phyloP scores from a whole-genome alignment of 1,140 invertebrate species.

The Bombus ignitus region DNA sequence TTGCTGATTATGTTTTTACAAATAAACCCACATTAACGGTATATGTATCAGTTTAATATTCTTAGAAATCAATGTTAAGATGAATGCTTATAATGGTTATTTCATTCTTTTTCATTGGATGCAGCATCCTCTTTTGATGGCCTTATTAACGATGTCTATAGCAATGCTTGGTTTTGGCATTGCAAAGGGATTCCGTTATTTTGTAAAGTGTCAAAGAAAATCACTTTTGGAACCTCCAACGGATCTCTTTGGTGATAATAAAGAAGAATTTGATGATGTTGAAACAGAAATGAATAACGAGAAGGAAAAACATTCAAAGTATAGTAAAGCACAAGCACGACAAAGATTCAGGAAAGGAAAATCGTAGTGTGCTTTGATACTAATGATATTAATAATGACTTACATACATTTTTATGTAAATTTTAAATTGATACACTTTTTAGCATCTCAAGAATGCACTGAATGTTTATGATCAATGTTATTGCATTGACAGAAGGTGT shows the following conservation, averaged over 20 bases:
- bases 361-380: constrained; percentile 71
- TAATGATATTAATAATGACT: constrained; percentile 9
- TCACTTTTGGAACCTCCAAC: constrained; percentile 83
- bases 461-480: not conserved
- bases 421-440: constrained; percentile 21
- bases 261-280: constrained; percentile 69
- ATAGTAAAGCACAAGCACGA: constrained; percentile 88
- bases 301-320: constrained; percentile 81
- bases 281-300: constrained; percentile 71
- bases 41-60: constrained; percentile 69
- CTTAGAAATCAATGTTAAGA: constrained; percentile 7
- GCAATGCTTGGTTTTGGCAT: constrained; percentile 84
- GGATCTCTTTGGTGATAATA: constrained; percentile 76
- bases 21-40: constrained; percentile 87
- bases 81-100: constrained; percentile 3
- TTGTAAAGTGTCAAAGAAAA: constrained; percentile 83
- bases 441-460: constrained; percentile 22
- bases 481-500: constrained; percentile 18
- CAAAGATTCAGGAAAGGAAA: constrained; percentile 88
- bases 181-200: constrained; percentile 83
- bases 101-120: constrained; percentile 57
- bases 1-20: constrained; percentile 87
- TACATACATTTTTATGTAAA: constrained; percentile 18
- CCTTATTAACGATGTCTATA: constrained; percentile 84
- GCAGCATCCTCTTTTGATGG: constrained; percentile 85